Conservation (phyloP, 2,113 vertebrate species). For the Pteruthius melanotis region DNA sequence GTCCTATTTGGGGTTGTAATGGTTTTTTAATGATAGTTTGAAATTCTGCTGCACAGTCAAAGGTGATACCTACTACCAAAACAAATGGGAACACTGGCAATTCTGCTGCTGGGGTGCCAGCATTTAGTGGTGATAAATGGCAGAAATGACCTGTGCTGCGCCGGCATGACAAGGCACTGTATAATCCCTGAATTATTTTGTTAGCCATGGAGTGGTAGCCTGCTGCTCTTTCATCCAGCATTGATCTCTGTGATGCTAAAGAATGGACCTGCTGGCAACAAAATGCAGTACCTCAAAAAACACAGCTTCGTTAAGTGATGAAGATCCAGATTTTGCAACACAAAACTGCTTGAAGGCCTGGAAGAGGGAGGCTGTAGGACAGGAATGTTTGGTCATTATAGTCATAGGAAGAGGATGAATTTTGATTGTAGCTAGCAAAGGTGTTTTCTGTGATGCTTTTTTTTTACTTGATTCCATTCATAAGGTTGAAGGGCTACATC, state of each 20-base stretch:
- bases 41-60: conserved; percentile 3
- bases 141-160: neutral
- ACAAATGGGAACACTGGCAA: neutral
- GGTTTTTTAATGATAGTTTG: conserved; percentile 13
- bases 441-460: neutral
- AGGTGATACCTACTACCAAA: neutral
- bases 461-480: neutral
- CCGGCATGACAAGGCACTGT: neutral
- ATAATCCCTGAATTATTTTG: conserved; percentile 12
- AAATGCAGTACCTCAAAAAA: neutral
- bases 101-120: neutral
- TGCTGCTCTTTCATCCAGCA: neutral
- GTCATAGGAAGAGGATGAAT: neutral
- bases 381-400: neutral
- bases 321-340: neutral
- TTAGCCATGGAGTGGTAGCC: neutral
- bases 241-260: neutral
- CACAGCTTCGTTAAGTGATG: neutral
- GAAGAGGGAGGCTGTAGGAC: neutral
- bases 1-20: neutral
- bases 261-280: neutral
- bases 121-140: conserved; percentile 3
- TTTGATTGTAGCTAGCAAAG: neutral
- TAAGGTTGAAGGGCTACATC: neutral
- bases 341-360: neutral